A percentile compares a stretch with the other conserved stretches of the same genome.
Conservation (phyloP, 2,797 vertebrate species). For the Helarctos malayanus region DNA sequence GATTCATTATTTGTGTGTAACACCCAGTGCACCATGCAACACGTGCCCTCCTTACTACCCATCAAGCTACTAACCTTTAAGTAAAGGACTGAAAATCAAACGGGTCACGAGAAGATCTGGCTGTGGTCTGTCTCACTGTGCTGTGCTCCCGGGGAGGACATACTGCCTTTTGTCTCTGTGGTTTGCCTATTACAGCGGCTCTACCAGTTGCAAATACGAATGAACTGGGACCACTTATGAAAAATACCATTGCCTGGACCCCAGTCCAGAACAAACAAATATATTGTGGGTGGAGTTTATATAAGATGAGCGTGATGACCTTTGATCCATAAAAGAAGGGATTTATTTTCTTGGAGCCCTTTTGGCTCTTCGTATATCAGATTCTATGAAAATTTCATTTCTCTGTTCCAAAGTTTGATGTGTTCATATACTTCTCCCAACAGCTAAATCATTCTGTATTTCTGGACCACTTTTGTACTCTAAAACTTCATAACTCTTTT, state of each 20-base stretch:
- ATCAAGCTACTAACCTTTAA: not conserved
- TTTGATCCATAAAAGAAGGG: not conserved
- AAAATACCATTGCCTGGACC: not conserved
- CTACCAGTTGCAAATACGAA: not conserved
- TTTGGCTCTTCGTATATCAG: not conserved
- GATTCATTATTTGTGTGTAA: too few relatives aligned
- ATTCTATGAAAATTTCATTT: not conserved
- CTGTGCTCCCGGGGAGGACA: not conserved
- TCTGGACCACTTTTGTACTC: not conserved
- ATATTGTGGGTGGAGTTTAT: not conserved
- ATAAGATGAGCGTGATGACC: not conserved
- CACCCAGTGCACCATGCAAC: too few relatives aligned
- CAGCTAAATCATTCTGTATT: not conserved
- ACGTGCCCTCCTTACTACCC: too few relatives aligned
- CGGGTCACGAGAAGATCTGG: not conserved
- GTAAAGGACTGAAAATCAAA: slow-evolving; percentile 35
- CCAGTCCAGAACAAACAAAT: not conserved
- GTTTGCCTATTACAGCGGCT: not conserved
- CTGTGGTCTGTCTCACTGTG: not conserved
- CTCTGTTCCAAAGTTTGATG: not conserved
- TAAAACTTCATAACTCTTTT: not conserved
- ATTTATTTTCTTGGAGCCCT: not conserved
- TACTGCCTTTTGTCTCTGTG: not conserved
- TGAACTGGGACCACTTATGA: not conserved
- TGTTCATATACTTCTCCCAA: not conserved